Evolutionary conservation across 1,140 invertebrate genomes (phyloP).

Genomic region (Gryllus bimaculatus): DNA sequence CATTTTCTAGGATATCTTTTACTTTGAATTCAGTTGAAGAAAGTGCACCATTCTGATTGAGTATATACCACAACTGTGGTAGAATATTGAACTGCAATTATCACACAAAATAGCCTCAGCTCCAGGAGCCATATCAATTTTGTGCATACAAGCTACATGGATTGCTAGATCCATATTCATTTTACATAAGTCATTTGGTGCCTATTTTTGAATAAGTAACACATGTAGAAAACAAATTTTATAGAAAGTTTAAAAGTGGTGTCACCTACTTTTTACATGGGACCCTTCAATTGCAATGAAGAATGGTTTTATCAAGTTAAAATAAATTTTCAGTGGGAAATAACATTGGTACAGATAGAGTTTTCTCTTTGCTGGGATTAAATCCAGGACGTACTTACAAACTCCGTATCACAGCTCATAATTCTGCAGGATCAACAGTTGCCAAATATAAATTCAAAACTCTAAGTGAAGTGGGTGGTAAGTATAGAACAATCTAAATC

Average conservation of each 20-base stretch:
- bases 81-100: too few relatives aligned
- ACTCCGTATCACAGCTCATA: constrained; percentile 42
- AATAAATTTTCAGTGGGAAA: constrained; percentile 18
- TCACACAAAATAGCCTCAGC: too few relatives aligned
- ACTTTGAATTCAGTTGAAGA: too few relatives aligned
- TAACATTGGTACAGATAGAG: constrained; percentile 14
- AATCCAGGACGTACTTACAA: constrained; percentile 45
- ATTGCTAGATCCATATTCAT: background rate
- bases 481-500: background rate
- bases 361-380: constrained; percentile 33
- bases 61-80: too few relatives aligned
- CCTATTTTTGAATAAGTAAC: background rate
- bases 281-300: background rate
- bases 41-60: too few relatives aligned
- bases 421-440: constrained; percentile 46
- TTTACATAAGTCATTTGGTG: background rate
- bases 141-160: too few relatives aligned
- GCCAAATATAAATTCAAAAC: constrained; percentile 45
- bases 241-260: background rate
- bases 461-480: constrained; percentile 20
- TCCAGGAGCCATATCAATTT: too few relatives aligned
- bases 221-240: background rate
- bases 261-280: background rate
- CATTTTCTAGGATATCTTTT: too few relatives aligned
- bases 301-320: background rate